Evolutionary conservation across 2,113 vertebrate species (phyloP), one percentile per base, ranked within the genome.

Genomic region (Nycticryphes semicollaris): DNA sequence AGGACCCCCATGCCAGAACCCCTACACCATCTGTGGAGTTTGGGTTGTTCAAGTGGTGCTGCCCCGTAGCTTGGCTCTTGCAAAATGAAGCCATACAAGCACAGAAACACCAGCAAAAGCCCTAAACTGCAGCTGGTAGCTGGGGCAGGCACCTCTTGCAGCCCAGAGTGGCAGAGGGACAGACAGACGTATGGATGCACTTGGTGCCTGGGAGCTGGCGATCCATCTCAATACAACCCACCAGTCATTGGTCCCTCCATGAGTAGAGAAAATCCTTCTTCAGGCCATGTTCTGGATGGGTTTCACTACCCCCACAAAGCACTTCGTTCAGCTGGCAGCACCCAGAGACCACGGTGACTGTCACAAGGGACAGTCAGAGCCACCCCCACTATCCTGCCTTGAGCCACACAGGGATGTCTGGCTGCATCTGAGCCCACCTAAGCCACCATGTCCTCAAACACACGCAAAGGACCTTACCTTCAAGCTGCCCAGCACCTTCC

Each of bases 311-410:
- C 21, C n/a, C 8, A 7, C 41, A 45, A 68, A 48, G 39, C 20
- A 1, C 2, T 33, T 12, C 1, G 5, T 14, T 21, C 35, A 59
- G 22, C 48, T 7, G 1, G 3, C 2, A 2, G 50, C 0, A 1
- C 45, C 88, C 75, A 21, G 53, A 80, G 62, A 6, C 62, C 60
- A 5, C 3, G 4, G 45, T 17, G 85, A 24, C 2, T 22, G 25
- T 20, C 10, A 1, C 43, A 2, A 56, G 21, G 60, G 11, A 8
- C 43, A 17, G 18, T 30, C 50, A 14, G 10, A 30, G 25, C 47
- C 66, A 9, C 15, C 41, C 33, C 37, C 3, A 0, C 23, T 24
- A 3, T 50, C 25, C 76, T 3, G 3, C n/a, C 41, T 7, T 1
- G 21, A 45, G 54, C 21, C 8, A 3, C 1, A 12, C 3, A 3